These are phyloP conservation scores for Aptenodytes patagonicus DNA, from an alignment of 2,113 vertebrate species.

Conservation along the genomic window DNA sequence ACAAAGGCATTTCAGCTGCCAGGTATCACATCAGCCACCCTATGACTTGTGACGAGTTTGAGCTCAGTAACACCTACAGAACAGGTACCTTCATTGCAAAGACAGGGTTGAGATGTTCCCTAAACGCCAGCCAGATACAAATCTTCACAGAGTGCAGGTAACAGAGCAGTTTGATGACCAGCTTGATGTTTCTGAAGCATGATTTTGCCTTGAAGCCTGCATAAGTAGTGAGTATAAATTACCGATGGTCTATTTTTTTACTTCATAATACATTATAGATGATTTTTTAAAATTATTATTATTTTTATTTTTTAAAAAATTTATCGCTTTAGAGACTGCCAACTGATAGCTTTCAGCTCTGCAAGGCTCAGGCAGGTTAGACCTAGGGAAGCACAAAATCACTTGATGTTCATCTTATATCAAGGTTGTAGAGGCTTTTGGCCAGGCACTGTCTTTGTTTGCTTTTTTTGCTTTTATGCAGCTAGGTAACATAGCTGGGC, in stretches of 20 bases:
- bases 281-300: not conserved
- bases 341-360: not conserved
- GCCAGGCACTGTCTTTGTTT: not conserved
- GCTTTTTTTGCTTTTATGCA: not conserved
- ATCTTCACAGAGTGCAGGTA: not conserved
- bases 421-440: not conserved
- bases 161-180: not conserved
- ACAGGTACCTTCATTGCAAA: not conserved
- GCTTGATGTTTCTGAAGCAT: not conserved
- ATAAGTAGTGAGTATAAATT: not conserved
- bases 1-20: not conserved
- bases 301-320: not conserved
- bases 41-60: not conserved
- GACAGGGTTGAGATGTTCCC: not conserved
- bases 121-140: not conserved
- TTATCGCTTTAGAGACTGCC: not conserved
- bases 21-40: not conserved
- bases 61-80: not conserved
- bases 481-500: not conserved
- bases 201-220: not conserved
- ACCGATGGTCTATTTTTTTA: not conserved
- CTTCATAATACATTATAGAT: not conserved
- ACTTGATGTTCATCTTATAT: not conserved
- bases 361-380: not conserved
- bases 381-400: not conserved